These are phyloP conservation scores for Hippoglossus stenolepis DNA, from an alignment of 2,113 vertebrate genomes.

Conservation along the genomic window DNA sequence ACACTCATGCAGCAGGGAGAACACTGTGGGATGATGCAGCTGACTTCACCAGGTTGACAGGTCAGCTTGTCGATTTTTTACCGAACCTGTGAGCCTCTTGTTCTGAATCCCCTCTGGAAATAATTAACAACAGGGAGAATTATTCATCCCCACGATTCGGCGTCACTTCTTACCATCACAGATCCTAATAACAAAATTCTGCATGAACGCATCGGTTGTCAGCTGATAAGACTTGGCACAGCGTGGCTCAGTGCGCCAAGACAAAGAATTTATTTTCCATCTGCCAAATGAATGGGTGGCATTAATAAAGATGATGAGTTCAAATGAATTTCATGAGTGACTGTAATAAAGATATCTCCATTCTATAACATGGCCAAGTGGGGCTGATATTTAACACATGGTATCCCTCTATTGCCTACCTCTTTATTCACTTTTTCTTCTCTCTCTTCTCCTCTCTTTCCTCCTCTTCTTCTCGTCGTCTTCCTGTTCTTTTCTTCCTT, in stretches of 20 bases:
- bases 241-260: constrained; percentile 27
- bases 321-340: constrained; percentile 20
- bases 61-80: constrained; percentile 23
- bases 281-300: constrained; percentile 22
- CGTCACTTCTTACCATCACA: constrained; percentile 37
- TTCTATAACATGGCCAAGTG: constrained; percentile 9
- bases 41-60: constrained; percentile 16
- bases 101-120: constrained; percentile 46
- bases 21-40: background rate
- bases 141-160: constrained; percentile 40
- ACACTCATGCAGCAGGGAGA: background rate
- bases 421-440: background rate
- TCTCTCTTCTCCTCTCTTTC: background rate
- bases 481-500: background rate
- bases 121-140: constrained; percentile 52
- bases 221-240: constrained; percentile 49
- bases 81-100: constrained; percentile 7
- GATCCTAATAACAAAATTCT: constrained; percentile 52
- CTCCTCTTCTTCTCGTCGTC: background rate
- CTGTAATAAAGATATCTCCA: constrained; percentile 35
- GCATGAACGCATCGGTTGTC: constrained; percentile 44
- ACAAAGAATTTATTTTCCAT: constrained; percentile 42
- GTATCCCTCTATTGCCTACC: background rate
- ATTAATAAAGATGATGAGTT: constrained; percentile 41
- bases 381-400: background rate